Evolutionary conservation across 2,797 vertebrate species (phyloP).

Genomic region (Myotis vivesi): DNA sequence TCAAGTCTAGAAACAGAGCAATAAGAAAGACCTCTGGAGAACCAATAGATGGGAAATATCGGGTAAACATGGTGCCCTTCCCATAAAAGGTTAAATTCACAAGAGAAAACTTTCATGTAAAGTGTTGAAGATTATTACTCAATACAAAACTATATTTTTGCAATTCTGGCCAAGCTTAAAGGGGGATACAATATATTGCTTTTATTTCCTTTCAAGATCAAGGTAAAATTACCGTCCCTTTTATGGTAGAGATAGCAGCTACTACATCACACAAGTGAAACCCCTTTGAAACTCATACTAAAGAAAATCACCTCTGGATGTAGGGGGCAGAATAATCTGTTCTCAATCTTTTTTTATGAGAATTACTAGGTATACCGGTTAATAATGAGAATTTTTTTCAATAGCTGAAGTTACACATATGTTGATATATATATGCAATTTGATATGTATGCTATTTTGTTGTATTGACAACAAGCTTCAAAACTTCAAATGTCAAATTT

Average conservation of each 20-base stretch:
- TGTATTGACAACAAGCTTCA: too few relatives aligned
- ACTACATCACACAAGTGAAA: background rate
- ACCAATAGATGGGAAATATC: background rate
- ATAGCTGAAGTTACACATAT: too few relatives aligned
- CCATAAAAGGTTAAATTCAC: background rate
- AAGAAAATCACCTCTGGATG: constrained; percentile 21
- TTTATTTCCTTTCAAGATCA: background rate
- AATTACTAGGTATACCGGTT: background rate
- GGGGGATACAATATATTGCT: background rate
- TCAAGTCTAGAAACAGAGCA: background rate
- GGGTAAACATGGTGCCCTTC: background rate
- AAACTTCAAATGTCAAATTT: too few relatives aligned
- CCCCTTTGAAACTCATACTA: background rate
- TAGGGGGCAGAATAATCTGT: background rate
- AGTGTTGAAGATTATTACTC: background rate
- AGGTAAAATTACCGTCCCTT: background rate
- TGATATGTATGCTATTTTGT: too few relatives aligned
- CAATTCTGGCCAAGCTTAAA: background rate
- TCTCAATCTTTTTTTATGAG: background rate
- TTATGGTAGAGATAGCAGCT: background rate
- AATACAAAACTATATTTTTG: background rate
- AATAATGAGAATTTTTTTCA: too few relatives aligned
- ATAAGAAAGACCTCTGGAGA: background rate
- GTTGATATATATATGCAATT: too few relatives aligned
- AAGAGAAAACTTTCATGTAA: background rate